Conservation (phyloP, 1,140 invertebrate genomes). For the Drosophila pachea region DNA sequence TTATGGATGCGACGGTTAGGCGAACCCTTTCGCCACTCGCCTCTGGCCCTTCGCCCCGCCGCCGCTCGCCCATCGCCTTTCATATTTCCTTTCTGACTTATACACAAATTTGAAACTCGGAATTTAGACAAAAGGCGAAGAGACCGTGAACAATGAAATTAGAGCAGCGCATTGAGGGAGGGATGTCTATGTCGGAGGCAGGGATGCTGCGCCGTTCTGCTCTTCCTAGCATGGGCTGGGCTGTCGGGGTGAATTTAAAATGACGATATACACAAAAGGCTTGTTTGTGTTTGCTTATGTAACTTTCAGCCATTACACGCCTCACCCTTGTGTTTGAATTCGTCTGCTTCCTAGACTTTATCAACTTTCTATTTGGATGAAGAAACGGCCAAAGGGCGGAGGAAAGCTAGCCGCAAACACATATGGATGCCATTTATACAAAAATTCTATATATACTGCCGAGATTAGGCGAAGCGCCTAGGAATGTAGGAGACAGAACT, state of each 20-base stretch:
- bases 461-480: no score
- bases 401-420: not conserved
- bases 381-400: not conserved
- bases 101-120: slow-evolving; percentile 31
- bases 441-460: no score
- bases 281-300: slow-evolving; percentile 62
- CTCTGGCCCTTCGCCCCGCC: not conserved
- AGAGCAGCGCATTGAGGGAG: slow-evolving; percentile 71
- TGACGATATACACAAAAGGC: slow-evolving; percentile 52
- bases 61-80: not conserved
- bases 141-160: slow-evolving; percentile 77
- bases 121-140: slow-evolving; percentile 65
- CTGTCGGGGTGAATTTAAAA: slow-evolving; percentile 19
- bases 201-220: no score
- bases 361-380: slow-evolving; percentile 16
- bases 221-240: no score
- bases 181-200: slow-evolving; percentile 8
- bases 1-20: slow-evolving; percentile 59
- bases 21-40: slow-evolving; percentile 44
- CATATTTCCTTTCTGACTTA: slow-evolving; percentile 8
- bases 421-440: no score
- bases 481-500: no score
- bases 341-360: slow-evolving; percentile 12
- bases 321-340: slow-evolving; percentile 9
- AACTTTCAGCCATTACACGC: slow-evolving; percentile 50